These are phyloP conservation scores for Metridium senile DNA, from an alignment of 92 coral and sea anemone genomes.

Conservation along the genomic window DNA sequence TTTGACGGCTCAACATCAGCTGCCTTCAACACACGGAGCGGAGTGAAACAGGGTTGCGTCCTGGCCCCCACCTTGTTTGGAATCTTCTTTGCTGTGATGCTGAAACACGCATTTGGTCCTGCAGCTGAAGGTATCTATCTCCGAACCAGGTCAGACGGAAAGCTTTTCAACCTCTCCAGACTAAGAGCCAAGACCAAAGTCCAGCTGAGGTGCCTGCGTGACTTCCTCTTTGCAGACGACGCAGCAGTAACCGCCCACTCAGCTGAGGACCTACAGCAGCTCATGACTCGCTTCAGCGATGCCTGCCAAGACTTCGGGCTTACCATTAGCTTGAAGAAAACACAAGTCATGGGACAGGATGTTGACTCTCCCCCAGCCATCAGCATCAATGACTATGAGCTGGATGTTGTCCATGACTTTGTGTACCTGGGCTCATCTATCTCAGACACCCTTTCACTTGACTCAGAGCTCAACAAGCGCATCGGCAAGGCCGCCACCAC, in stretches of 20 bases:
- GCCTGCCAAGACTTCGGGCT: slow-evolving; percentile 29
- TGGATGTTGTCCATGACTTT: slow-evolving; percentile 12
- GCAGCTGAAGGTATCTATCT: slow-evolving; percentile 27
- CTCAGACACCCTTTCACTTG: slow-evolving; percentile 37
- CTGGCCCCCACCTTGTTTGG: slow-evolving; percentile 59
- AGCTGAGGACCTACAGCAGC: slow-evolving; percentile 29
- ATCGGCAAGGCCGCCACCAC: slow-evolving; percentile 28
- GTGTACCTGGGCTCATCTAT: slow-evolving; percentile 47
- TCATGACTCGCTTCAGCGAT: slow-evolving; percentile 23
- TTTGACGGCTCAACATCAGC: slow-evolving; percentile 19
- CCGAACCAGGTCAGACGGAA: slow-evolving; percentile 45
- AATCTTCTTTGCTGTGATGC: slow-evolving; percentile 36
- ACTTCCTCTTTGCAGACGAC: slow-evolving; percentile 45
- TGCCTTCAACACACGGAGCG: slow-evolving; percentile 26
- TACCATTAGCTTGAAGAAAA: slow-evolving; percentile 15
- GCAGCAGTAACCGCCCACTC: slow-evolving; percentile 39
- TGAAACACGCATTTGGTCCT: slow-evolving; percentile 10
- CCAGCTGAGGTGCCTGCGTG: slow-evolving; percentile 16
- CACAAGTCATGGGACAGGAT: slow-evolving; percentile 11
- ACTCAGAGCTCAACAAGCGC: slow-evolving; percentile 30
- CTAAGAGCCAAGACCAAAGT: slow-evolving; percentile 44
- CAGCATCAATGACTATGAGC: slow-evolving; percentile 19
- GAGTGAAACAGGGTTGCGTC: slow-evolving; percentile 42
- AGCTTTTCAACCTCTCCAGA: slow-evolving; percentile 27
- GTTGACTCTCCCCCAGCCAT: neutral